Conservation (phyloP, 2,113 vertebrate species). For the Xiphophorus hellerii region DNA sequence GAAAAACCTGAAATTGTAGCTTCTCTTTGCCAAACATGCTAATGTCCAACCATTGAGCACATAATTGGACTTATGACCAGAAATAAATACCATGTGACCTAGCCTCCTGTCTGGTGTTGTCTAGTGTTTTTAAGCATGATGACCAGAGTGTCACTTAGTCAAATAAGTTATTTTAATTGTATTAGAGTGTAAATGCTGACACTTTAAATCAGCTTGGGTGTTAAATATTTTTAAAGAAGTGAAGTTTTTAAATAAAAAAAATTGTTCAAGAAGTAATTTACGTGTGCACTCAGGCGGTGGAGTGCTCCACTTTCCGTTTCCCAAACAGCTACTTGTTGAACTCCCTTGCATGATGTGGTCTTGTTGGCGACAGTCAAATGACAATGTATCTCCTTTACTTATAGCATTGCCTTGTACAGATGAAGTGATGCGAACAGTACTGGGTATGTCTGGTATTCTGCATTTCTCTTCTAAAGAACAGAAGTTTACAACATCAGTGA, state of each 20-base stretch:
- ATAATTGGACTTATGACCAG: too few relatives aligned
- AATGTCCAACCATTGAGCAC: too few relatives aligned
- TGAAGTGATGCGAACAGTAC: fast-evolving
- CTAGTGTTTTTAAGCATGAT: too few relatives aligned
- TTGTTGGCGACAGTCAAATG: background rate
- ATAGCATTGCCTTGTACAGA: fast-evolving
- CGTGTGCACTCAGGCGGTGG: conserved; percentile 78
- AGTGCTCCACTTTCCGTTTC: conserved; percentile 77
- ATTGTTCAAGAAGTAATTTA: conserved; percentile 44
- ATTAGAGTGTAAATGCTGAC: too few relatives aligned
- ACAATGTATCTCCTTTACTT: background rate
- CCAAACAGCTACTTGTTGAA: conserved; percentile 74
- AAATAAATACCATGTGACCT: too few relatives aligned
- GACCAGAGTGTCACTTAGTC: too few relatives aligned
- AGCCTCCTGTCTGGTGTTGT: too few relatives aligned
- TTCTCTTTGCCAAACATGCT: too few relatives aligned
- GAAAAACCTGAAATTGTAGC: too few relatives aligned
- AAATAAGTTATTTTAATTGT: too few relatives aligned
- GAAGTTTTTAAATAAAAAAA: background rate
- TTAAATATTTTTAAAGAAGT: too few relatives aligned
- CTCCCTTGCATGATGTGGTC: conserved; percentile 44
- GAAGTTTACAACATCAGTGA: background rate
- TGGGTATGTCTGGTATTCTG: background rate
- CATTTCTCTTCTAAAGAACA: conserved; percentile 37
- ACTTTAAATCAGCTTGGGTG: too few relatives aligned